Conservation (phyloP, 2,888 invertebrate species). For the Trisateles emortualis region DNA sequence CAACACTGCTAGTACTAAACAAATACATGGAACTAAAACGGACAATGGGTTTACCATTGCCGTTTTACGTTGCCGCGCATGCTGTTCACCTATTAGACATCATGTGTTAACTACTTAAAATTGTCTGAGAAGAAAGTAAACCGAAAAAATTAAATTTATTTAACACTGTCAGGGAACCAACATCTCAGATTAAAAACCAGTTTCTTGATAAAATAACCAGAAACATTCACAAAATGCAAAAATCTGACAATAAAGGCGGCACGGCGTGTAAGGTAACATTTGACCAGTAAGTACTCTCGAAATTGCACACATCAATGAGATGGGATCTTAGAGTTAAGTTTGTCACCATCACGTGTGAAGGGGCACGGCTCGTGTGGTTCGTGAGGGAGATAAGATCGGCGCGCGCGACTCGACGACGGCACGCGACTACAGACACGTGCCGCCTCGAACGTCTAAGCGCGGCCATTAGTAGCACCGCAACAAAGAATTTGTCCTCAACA, state of each 20-base stretch:
- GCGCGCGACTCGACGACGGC: conserved; percentile 65
- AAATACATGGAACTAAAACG: neutral
- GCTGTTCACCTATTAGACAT: neutral
- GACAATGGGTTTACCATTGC: neutral
- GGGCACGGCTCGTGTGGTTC: conserved; percentile 80
- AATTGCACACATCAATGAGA: conserved; percentile 74
- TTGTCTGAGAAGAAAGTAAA: neutral
- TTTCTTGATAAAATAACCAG: conserved; percentile 12
- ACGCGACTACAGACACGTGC: conserved; percentile 78
- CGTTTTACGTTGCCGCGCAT: neutral
- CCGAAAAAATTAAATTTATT: conserved; percentile 9
- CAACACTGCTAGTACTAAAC: too few relatives aligned
- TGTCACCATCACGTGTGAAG: conserved; percentile 83
- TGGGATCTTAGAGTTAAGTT: conserved; percentile 72
- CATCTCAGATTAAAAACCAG: conserved; percentile 19
- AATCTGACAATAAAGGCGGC: conserved; percentile 16
- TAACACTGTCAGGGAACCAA: conserved; percentile 20
- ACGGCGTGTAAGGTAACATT: conserved; percentile 42
- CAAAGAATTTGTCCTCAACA: conserved; percentile 56
- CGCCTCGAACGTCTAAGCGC: conserved; percentile 53
- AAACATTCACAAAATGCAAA: conserved; percentile 29
- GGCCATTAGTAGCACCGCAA: conserved; percentile 61
- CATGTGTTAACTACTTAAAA: neutral
- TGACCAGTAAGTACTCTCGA: conserved; percentile 52
- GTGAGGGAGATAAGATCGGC: conserved; percentile 79